Evolutionary conservation across 2,113 vertebrate genomes (phyloP).

Genomic region (Serilophus lunatus): DNA sequence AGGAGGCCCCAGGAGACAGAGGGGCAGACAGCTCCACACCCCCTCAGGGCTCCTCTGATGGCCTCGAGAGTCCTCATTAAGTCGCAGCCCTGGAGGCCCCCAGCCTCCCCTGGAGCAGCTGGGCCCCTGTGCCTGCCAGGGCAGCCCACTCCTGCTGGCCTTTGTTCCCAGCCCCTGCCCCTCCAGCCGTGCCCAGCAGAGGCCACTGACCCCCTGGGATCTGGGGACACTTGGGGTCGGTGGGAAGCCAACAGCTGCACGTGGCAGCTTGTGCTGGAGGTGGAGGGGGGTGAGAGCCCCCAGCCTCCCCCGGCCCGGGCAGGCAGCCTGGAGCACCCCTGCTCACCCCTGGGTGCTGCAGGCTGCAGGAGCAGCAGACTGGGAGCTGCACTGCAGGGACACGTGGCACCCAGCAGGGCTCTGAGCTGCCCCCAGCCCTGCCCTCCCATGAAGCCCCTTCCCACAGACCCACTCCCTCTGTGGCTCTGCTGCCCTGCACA

Average conservation of each 20-base stretch:
- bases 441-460: fast-evolving
- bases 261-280: neutral
- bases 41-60: neutral
- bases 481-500: neutral
- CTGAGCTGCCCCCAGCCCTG: neutral
- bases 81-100: neutral
- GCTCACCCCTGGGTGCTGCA: neutral
- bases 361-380: neutral
- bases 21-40: neutral
- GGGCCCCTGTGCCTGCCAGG: neutral
- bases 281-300: fast-evolving
- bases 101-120: neutral
- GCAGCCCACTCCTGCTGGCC: neutral
- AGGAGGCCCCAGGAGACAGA: neutral
- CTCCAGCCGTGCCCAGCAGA: neutral
- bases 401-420: fast-evolving
- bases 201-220: neutral
- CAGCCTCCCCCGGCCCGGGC: fast-evolving
- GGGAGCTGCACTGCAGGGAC: neutral
- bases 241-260: neutral
- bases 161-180: neutral
- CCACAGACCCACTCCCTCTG: fast-evolving
- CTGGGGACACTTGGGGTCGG: neutral
- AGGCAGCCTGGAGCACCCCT: fast-evolving
- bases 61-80: neutral